Conservation (phyloP, 1,140 invertebrate genomes). For the Neuroterus valhalla region DNA sequence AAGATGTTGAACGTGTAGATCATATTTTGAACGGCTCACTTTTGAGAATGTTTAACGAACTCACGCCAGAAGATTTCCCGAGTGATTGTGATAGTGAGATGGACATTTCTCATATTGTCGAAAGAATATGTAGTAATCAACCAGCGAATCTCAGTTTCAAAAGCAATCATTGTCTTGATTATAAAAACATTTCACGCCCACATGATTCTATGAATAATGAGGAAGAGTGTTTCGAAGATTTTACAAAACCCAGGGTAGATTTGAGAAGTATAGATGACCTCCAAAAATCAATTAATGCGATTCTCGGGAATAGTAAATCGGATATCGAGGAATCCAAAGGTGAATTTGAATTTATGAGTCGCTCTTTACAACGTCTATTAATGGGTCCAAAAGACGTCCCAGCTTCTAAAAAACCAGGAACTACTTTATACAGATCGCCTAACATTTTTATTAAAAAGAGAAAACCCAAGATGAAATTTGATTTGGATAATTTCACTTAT, state of each 20-base stretch:
- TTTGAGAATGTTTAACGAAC: slow-evolving; percentile 63
- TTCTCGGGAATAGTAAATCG: neutral
- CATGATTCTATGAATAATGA: neutral
- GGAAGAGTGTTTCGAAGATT: neutral
- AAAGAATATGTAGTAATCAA: slow-evolving; percentile 69
- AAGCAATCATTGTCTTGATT: neutral
- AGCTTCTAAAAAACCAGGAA: neutral
- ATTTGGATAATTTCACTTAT: neutral
- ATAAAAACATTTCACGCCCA: neutral
- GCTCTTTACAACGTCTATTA: neutral
- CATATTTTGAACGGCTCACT: slow-evolving; percentile 61
- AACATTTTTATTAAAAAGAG: neutral
- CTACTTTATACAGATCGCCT: neutral
- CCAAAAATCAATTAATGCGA: neutral
- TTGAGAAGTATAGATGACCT: neutral
- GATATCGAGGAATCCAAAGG: neutral
- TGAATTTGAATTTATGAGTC: neutral
- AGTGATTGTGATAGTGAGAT: slow-evolving; percentile 68
- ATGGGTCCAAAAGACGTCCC: neutral
- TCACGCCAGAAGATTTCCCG: slow-evolving; percentile 71
- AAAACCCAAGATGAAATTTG: slow-evolving; percentile 3
- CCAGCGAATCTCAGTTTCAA: neutral
- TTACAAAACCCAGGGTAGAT: neutral
- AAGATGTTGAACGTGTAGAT: slow-evolving; percentile 59
- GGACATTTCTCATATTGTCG: slow-evolving; percentile 79